These are phyloP conservation scores for Psilopogon haemacephalus DNA, from an alignment of 2,113 vertebrate genomes.

Conservation along the genomic window DNA sequence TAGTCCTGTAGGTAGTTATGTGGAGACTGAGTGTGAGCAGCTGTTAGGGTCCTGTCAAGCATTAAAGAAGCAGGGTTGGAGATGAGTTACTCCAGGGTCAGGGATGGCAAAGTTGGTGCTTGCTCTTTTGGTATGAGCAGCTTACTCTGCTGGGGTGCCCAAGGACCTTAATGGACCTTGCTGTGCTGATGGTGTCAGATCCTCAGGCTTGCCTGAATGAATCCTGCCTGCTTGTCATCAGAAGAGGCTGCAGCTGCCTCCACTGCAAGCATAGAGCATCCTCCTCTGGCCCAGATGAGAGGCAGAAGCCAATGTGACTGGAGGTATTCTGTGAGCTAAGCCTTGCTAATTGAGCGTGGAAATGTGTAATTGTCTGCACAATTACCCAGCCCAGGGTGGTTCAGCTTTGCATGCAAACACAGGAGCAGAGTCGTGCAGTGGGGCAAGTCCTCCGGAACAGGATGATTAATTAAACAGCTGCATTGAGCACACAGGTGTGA, in stretches of 20 bases:
- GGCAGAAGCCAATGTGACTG: background rate
- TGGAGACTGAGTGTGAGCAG: background rate
- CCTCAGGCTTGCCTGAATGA: background rate
- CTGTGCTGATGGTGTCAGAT: background rate
- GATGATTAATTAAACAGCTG: background rate
- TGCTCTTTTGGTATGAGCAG: background rate
- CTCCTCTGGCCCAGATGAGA: background rate
- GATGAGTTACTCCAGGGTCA: background rate
- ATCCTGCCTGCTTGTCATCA: background rate
- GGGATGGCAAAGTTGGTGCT: background rate
- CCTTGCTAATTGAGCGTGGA: background rate
- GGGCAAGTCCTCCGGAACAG: background rate
- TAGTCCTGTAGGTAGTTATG: background rate
- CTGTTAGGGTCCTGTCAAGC: background rate
- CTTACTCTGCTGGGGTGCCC: background rate
- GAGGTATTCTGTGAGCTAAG: background rate
- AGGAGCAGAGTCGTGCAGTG: background rate
- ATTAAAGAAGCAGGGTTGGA: background rate
- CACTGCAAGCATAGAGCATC: background rate
- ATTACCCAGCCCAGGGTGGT: background rate
- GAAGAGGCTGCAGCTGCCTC: background rate
- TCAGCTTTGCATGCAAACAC: background rate
- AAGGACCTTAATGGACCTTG: background rate
- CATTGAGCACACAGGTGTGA: background rate
- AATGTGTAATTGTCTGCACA: constrained; percentile 24